Percentiles rank a stretch among this genome's conserved stretches.
Conservation (phyloP, 2,888 invertebrate species). For the Hyalella azteca region DNA sequence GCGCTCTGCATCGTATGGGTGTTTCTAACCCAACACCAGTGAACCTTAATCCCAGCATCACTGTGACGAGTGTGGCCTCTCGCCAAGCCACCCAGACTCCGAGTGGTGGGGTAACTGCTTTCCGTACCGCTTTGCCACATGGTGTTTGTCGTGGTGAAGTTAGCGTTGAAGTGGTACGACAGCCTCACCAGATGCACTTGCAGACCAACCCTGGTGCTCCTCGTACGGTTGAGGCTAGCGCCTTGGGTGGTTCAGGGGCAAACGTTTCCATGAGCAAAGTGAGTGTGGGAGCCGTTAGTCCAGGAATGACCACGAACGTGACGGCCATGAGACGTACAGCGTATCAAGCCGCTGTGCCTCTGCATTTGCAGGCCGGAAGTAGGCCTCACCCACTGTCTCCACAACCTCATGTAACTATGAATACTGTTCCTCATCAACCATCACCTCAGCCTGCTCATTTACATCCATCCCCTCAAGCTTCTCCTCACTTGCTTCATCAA, state of each 20-base stretch:
- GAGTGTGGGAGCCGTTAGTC: constrained; percentile 21
- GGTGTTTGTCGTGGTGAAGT: constrained; percentile 3
- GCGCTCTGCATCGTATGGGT: not conserved
- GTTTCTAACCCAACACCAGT: not conserved
- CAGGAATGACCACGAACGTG: not conserved
- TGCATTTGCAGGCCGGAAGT: not conserved
- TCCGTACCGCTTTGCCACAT: not conserved
- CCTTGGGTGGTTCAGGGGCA: not conserved
- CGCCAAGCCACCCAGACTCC: not conserved
- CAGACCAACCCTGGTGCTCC: not conserved
- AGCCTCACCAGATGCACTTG: not conserved
- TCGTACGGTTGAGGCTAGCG: not conserved
- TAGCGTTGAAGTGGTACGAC: constrained; percentile 28
- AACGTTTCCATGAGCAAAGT: constrained; percentile 14
- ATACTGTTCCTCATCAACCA: constrained; percentile 31
- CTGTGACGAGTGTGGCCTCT: constrained; percentile 30
- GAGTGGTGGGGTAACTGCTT: not conserved
- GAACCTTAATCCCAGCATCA: constrained; percentile 16
- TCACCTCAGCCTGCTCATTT: constrained; percentile 34
- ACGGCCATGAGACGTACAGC: constrained; percentile 42
- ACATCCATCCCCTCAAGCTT: constrained; percentile 14
- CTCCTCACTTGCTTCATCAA: constrained; percentile 18
- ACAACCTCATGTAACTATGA: not conserved
- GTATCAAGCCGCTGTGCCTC: constrained; percentile 31
- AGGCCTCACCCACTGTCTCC: not conserved